These are phyloP conservation scores for Paramisgurnus dabryanus DNA, from an alignment of 2,113 vertebrate species.

Conservation along the genomic window DNA sequence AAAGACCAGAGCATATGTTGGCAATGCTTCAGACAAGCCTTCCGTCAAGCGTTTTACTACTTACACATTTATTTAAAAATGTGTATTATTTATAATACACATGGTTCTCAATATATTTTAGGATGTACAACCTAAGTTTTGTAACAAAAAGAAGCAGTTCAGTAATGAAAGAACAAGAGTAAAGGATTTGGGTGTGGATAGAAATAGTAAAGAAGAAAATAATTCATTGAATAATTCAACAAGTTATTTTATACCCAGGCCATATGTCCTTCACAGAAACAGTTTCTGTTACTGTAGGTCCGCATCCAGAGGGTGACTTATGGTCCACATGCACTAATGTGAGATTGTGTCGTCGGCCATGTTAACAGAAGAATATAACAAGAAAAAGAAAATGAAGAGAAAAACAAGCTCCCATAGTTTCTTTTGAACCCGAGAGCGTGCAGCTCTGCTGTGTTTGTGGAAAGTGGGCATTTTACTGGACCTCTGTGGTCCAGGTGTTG, in stretches of 20 bases:
- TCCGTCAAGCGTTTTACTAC: no score
- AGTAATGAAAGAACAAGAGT: slow-evolving; percentile 51
- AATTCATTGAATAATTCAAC: slow-evolving; percentile 44
- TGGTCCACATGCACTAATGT: slow-evolving; percentile 61
- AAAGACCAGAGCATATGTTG: no score
- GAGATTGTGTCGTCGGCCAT: slow-evolving; percentile 70
- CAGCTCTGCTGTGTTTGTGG: slow-evolving; percentile 29
- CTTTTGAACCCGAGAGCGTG: slow-evolving; percentile 32
- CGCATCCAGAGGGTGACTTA: slow-evolving; percentile 66
- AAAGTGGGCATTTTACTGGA: slow-evolving; percentile 38
- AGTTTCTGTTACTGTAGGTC: slow-evolving; percentile 59
- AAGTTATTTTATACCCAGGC: slow-evolving; percentile 64
- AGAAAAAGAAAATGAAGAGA: slow-evolving; percentile 53
- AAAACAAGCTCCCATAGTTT: slow-evolving; percentile 64
- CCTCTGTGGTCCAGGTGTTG: slow-evolving; percentile 76
- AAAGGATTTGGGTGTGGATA: slow-evolving; percentile 53
- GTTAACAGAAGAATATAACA: slow-evolving; percentile 46
- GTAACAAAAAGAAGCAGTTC: slow-evolving; percentile 48
- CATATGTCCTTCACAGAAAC: slow-evolving; percentile 62
- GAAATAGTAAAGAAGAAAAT: slow-evolving; percentile 53
- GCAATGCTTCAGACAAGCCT: no score
- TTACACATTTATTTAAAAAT: no score
- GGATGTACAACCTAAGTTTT: slow-evolving; percentile 36
- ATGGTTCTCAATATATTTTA: no score
- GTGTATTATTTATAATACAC: no score